Evolutionary conservation across 2,113 vertebrate species (phyloP).

Genomic region (Lucifuga dentata): DNA sequence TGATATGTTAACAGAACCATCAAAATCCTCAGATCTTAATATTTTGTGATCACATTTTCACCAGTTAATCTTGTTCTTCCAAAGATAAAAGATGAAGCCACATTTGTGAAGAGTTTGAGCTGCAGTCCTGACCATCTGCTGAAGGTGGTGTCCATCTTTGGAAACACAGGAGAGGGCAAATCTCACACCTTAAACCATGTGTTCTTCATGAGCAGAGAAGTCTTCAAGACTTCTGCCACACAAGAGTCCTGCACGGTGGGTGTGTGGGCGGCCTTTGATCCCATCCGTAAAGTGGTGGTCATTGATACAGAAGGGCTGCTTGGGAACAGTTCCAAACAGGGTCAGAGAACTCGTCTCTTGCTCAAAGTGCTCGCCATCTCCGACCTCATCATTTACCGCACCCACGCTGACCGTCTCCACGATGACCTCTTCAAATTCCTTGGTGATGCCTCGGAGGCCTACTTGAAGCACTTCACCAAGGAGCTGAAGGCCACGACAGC

Average conservation of each 20-base stretch:
- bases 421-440: slow-evolving; percentile 99
- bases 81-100: slow-evolving; percentile 92
- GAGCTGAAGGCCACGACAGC: slow-evolving; percentile 97
- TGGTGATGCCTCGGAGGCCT: slow-evolving; percentile 96
- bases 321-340: slow-evolving; percentile 94
- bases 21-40: neutral
- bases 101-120: slow-evolving; percentile 90
- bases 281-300: slow-evolving; percentile 91
- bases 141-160: slow-evolving; percentile 99
- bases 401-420: slow-evolving; percentile 96
- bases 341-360: slow-evolving; percentile 95
- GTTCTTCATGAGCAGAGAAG: slow-evolving; percentile 96
- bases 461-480: slow-evolving; percentile 98
- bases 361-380: slow-evolving; percentile 98
- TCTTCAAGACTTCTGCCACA: slow-evolving; percentile 96
- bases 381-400: slow-evolving; percentile 98
- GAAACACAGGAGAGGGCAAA: slow-evolving; percentile 98
- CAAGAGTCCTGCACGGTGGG: slow-evolving; percentile 98
- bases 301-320: slow-evolving; percentile 97
- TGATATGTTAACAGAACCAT: neutral
- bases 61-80: neutral
- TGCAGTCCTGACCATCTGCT: slow-evolving; percentile 92
- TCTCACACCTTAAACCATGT: slow-evolving; percentile 98
- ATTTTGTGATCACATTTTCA: neutral
- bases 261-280: slow-evolving; percentile 97